Base-by-base conservation (phyloP, 2,888 invertebrate genomes). In the Ophion ventricosus region DNA sequence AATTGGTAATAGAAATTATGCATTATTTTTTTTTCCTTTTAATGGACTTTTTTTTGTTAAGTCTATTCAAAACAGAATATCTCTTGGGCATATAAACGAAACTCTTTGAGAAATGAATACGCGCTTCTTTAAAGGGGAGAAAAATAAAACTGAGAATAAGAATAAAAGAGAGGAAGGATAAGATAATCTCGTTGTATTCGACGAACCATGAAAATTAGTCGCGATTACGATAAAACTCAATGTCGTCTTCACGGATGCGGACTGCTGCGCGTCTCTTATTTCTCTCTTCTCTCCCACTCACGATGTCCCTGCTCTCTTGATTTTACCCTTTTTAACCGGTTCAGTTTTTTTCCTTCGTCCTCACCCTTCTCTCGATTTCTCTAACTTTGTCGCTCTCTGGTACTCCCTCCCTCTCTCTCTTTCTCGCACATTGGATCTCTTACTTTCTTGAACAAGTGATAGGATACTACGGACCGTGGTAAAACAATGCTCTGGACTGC, bases 171-270 rank as follows among this genome's bases (percentile, higher is more conserved):
- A 59, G 10, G 35, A 3, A 40, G 59, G 64, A 75, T 75, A 66
- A 75, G 54, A 75, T 64, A 25, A 25, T 75, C 69, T 76, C 43
- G 40, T 56, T 43, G 70, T 26, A 64, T 81, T 76, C 69, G 75
- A 56, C 64, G 70, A 81, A 76, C 40, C 81, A 70, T 76, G 76
- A 64, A 81, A 81, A 81, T 81, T 81, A 70, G 75, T 76, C 75
- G 75, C 64, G 76, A 66, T 75, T 75, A 75, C 75, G 64, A 81
- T 76, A 64, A 75, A 81, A 70, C 70, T 76, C 69, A 20, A 35
- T 23, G 74, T 67, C 57, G 57, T 75, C 29, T 20, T 56, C 56
- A 35, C 49, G 66, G 72, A 63, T 79, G 25, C 64, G 54, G 63
- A 56, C 63, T 54, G 78, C 54, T 29, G 49, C 26, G 20, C 23